Percentiles rank a stretch among this genome's conserved stretches.
Evolutionary conservation across 53 echinoderm and acorn worm genomes (phyloP).

Genomic region (Antedon mediterranea): DNA sequence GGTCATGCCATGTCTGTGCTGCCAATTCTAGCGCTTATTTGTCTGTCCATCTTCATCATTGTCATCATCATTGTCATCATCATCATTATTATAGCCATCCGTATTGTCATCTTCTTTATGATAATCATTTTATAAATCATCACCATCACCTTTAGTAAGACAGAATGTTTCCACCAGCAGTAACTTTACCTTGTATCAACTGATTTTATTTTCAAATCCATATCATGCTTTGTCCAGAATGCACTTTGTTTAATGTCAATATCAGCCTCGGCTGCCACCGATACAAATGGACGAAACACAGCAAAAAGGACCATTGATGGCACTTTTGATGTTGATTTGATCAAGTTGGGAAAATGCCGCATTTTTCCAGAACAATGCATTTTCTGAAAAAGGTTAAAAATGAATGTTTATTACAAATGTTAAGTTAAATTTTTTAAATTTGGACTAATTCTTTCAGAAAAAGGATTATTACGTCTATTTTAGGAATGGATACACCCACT

Average conservation of each 20-base stretch:
- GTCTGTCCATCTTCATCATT: too few relatives aligned
- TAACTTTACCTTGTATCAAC: constrained; percentile 64
- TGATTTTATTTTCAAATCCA: constrained; percentile 58
- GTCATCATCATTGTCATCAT: too few relatives aligned
- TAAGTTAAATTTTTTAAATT: neutral
- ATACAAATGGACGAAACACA: constrained; percentile 55
- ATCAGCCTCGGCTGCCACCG: constrained; percentile 76
- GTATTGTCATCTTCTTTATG: too few relatives aligned
- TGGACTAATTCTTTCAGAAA: too few relatives aligned
- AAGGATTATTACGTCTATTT: too few relatives aligned
- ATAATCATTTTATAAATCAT: too few relatives aligned
- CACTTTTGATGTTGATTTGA: constrained; percentile 50
- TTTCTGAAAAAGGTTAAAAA: constrained; percentile 46
- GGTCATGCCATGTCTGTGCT: too few relatives aligned
- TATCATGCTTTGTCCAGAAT: constrained; percentile 91
- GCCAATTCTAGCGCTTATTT: too few relatives aligned
- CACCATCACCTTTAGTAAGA: too few relatives aligned
- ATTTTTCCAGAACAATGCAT: constrained; percentile 88
- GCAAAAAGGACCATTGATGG: constrained; percentile 79
- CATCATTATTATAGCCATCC: too few relatives aligned
- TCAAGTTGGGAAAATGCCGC: constrained; percentile 71
- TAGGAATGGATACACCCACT: too few relatives aligned
- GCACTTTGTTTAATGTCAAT: constrained; percentile 64
- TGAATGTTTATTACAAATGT: neutral
- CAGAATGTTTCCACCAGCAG: neutral